Evolutionary conservation across 2,797 vertebrate species (phyloP).

Genomic region (Selene dorsalis): DNA sequence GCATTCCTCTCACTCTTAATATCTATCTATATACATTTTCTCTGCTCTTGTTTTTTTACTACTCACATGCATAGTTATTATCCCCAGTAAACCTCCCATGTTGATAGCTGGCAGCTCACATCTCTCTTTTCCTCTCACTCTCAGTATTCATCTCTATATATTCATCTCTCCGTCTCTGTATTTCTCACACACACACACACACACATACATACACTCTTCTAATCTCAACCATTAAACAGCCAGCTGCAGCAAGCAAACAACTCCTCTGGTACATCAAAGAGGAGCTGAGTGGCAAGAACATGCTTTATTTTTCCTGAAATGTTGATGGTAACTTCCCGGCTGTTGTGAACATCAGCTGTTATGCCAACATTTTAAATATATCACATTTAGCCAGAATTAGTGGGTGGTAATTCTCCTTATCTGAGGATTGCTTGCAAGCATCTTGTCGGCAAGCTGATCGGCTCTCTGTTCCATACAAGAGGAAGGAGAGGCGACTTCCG

Average conservation of each 20-base stretch:
- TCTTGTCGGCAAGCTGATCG: constrained; percentile 58
- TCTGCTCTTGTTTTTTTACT: constrained; percentile 18
- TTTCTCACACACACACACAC: constrained; percentile 29
- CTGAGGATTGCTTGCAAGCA: constrained; percentile 69
- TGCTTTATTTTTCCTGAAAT: constrained; percentile 65
- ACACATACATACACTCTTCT: constrained; percentile 21
- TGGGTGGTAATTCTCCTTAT: constrained; percentile 66
- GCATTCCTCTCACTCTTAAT: constrained; percentile 37
- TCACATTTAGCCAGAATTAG: constrained; percentile 69
- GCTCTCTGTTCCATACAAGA: constrained; percentile 42
- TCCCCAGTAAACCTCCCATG: constrained; percentile 11
- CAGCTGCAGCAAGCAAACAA: constrained; percentile 53
- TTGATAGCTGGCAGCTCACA: constrained; percentile 34
- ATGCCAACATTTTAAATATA: constrained; percentile 58
- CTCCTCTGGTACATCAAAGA: constrained; percentile 57
- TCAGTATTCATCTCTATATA: constrained; percentile 35
- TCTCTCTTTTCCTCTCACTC: constrained; percentile 18
- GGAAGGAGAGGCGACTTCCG: constrained; percentile 63
- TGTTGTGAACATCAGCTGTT: constrained; percentile 46
- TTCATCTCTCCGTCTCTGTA: constrained; percentile 34
- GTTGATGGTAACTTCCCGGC: constrained; percentile 52
- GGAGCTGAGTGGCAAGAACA: constrained; percentile 55
- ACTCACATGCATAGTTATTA: constrained; percentile 32
- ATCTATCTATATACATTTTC: constrained; percentile 12
- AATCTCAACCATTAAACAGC: constrained; percentile 60